phyloP scores from a whole-genome alignment of 2,113 vertebrate genomes.

The Axis porcinus region DNA sequence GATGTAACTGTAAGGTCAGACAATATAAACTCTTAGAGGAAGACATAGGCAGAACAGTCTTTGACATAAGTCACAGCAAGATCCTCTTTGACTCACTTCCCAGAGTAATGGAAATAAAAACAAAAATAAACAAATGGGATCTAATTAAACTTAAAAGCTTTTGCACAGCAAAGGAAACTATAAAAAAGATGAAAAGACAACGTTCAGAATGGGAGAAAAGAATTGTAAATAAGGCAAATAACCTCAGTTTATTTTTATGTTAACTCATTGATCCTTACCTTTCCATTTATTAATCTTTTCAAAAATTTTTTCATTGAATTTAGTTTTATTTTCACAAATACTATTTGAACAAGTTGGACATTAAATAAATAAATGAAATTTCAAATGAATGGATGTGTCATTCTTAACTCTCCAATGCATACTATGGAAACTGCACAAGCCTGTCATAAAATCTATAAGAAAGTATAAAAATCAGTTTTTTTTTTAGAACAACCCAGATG shows the following conservation, averaged over 20 bases:
- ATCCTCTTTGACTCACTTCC: not conserved
- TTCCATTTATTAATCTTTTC: not conserved
- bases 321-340: not conserved
- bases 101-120: not conserved
- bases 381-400: not conserved
- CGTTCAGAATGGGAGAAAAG: not conserved
- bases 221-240: not conserved
- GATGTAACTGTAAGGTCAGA: not conserved
- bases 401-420: not conserved
- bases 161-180: not conserved
- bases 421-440: not conserved
- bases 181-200: not conserved
- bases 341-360: not conserved
- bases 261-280: not conserved
- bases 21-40: not conserved
- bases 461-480: not conserved
- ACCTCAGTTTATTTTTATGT: not conserved
- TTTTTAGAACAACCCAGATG: not conserved
- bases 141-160: not conserved
- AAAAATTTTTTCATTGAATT: not conserved
- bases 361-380: not conserved
- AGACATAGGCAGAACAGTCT: not conserved
- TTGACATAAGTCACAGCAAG: not conserved
- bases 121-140: not conserved
- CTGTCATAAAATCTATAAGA: not conserved